phyloP scores from a whole-genome alignment of 2,797 vertebrate species.

The Botia almorhae region DNA sequence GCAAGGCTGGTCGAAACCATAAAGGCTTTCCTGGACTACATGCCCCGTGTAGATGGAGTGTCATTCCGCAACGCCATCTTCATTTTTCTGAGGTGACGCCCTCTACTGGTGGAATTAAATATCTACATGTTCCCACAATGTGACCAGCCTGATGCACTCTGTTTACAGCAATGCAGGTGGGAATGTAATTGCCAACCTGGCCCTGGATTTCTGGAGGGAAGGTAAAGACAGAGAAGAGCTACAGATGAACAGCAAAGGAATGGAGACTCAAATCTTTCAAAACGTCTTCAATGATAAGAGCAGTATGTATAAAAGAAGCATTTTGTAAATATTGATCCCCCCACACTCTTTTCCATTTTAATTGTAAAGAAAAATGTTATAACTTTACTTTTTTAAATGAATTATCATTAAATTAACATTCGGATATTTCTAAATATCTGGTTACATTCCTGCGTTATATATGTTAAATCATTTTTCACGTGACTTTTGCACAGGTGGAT shows the following conservation, averaged over 20 bases:
- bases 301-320: background rate
- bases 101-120: background rate
- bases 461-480: background rate
- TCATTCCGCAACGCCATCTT: background rate
- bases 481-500: background rate
- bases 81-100: background rate
- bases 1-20: background rate
- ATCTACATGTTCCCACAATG: background rate
- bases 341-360: too few species aligned
- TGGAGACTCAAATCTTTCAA: slow-evolving; percentile 1
- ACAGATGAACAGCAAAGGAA: background rate
- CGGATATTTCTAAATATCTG: too few species aligned
- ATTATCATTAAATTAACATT: background rate
- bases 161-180: background rate
- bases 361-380: too few species aligned
- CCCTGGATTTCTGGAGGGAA: slow-evolving; percentile 1
- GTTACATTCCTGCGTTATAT: too few species aligned
- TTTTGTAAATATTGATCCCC: too few species aligned
- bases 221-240: background rate
- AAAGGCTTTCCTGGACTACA: slow-evolving; percentile 2
- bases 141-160: background rate
- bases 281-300: background rate
- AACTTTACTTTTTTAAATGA: background rate
- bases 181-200: background rate
- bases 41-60: background rate